Conservation (phyloP, 2,888 invertebrate genomes). For the Stenichneumon culpator region DNA sequence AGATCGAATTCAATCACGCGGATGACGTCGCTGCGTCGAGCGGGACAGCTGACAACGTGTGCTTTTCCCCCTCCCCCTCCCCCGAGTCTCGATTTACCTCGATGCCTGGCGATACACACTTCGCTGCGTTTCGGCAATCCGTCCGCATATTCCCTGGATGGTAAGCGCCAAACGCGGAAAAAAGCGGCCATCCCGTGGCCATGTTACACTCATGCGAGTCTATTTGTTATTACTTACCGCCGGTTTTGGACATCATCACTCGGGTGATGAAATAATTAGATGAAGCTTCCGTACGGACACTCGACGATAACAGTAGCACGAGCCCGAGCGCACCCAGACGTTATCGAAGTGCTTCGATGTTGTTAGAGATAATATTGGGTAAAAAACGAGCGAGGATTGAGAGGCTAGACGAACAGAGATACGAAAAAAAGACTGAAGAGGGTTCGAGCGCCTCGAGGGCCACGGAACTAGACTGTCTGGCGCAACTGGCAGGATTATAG, state of each 20-base stretch:
- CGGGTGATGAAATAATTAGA: conserved; percentile 35
- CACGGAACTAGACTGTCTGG: conserved; percentile 33
- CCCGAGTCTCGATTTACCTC: neutral
- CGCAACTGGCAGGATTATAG: conserved; percentile 19
- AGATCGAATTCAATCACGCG: conserved; percentile 78
- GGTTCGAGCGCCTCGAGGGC: conserved; percentile 13
- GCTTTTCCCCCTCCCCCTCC: neutral
- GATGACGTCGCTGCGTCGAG: conserved; percentile 75
- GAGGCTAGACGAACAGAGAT: conserved; percentile 14
- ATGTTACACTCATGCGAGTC: neutral
- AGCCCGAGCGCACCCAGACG: conserved; percentile 20
- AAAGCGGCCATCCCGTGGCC: neutral
- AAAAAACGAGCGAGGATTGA: conserved; percentile 55
- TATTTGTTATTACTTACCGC: conserved; percentile 40
- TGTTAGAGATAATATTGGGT: conserved; percentile 52
- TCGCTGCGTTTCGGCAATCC: conserved; percentile 2
- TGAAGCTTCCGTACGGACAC: conserved; percentile 37
- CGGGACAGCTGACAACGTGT: conserved; percentile 45
- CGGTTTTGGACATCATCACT: conserved; percentile 34
- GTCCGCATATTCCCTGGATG: neutral
- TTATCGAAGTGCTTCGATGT: conserved; percentile 43
- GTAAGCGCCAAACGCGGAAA: neutral
- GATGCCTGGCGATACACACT: conserved; percentile 26
- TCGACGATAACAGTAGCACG: neutral
- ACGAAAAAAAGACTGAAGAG: conserved; percentile 1